Base-by-base conservation (phyloP, 2,113 vertebrate species). In the Erythrocebus patas region DNA sequence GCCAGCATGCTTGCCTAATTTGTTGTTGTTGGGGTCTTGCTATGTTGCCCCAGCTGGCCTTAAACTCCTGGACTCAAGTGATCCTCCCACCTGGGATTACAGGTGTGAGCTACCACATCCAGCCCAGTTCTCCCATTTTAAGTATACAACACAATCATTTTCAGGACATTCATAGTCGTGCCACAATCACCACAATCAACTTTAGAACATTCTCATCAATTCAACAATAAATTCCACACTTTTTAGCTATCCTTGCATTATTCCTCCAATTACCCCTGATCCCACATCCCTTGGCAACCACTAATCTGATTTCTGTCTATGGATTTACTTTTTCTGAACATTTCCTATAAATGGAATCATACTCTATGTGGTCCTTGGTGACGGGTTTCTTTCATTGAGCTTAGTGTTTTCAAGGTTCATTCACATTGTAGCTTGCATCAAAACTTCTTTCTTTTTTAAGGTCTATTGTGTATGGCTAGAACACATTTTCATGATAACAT, bases 291-390 rank as follows among this genome's bases (percentile, higher is more conserved):
- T 16, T 16, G 22, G 50, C 3, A 7, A 20, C 32, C 48, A 22
- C 1, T 38, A 6, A n/a, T 59, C 6, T 45, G 23, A 59, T 11
- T 6, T 45, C 22, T 45, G 6, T 25, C 13, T 48, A 11, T 55
- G n/a, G 8, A 40, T 40, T 38, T 73, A 22, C 22, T 22, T 75
- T 0, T 40, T 30, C 52, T 52, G 43, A 6, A 23, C 2, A 5
- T 17, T 50, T 64, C 16, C 0, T 8, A 2, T 27, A 17, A 35
- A 20, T 27, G 25, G 72, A 50, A 57, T 27, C 0, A 2, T 2
- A n/a, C 10, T 0, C 2, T 8, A 0, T n/a, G 1, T 17, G 18
- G 1, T 48, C 23, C 8, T 64, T 50, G 17, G 45, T n/a, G 16
- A 27, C 3, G 0, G 11, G 4, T 23, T 57, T 38, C 73, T 79